Evolutionary conservation across 2,113 vertebrate genomes (phyloP), one percentile per base, ranked within the genome.

Genomic region (Hoplias malabaricus): DNA sequence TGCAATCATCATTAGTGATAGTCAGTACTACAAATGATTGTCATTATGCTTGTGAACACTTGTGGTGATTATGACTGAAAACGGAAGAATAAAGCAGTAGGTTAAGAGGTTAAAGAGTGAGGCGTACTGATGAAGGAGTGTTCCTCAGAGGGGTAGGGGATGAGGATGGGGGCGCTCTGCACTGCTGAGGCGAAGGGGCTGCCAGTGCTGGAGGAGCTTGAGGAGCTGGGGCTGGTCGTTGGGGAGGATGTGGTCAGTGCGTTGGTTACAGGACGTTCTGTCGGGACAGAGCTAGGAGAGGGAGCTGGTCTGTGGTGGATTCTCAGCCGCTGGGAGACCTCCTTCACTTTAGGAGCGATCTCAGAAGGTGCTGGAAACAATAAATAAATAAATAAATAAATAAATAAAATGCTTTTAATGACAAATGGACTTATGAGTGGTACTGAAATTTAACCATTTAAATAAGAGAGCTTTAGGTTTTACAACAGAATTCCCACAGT

Each of bases 81-180:
- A n/a, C n/a, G n/a, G n/a, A n/a, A n/a, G n/a, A n/a, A n/a, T n/a
- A n/a, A n/a, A n/a, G n/a, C n/a, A n/a, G 19, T 10, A 62, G 16
- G 31, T 21, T 13, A n/a, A 38, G 59, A 2, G 16, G 38, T 43
- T 2, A 43, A 14, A 62, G 21, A 62, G 29, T 56, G 14, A 53
- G 36, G 87, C 95, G 84, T 90, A 97, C 96, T 89, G 0, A 97
- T 91, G 71, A 93, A 88, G 16, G 94, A 75, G 0, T 82, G 62
- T 4, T 93, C 92, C 1, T 88, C 88, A 0, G 81, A 83, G 9
- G 87, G 82, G 82, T 87, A 85, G 36, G 86, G 72, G 61, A 90
- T 81, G 72, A 93, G 86, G 85, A 93, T 73, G 0, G 93, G 94
- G 0, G 86, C 77, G 2, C 87, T 89, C 50, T 90, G 89, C 59